Evolutionary conservation across 2,888 invertebrate genomes (phyloP).

Genomic region (Terebella lapidaria): DNA sequence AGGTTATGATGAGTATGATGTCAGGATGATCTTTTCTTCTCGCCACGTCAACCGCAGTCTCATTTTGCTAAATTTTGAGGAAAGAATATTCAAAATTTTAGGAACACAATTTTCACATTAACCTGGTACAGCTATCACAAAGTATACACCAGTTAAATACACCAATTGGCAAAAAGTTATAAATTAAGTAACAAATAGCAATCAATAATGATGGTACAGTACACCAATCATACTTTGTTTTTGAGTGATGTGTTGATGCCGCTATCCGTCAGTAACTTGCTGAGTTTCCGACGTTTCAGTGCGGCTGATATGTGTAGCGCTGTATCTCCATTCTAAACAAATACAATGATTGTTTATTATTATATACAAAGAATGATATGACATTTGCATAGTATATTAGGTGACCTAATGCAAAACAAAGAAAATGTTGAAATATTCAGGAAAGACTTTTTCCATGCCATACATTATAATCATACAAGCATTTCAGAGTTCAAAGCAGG

Average conservation of each 20-base stretch:
- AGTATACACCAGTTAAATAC: too few relatives aligned
- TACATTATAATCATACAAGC: background rate
- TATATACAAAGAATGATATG: too few relatives aligned
- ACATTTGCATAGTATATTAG: too few relatives aligned
- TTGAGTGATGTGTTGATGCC: conserved; percentile 68
- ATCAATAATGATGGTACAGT: background rate
- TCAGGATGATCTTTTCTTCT: conserved; percentile 78
- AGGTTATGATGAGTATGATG: conserved; percentile 67
- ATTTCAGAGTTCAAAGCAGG: background rate
- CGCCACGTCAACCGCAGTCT: conserved; percentile 86
- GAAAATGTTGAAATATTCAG: too few relatives aligned
- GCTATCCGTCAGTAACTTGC: conserved; percentile 82
- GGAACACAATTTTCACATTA: too few relatives aligned
- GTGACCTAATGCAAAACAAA: too few relatives aligned
- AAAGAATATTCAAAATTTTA: conserved; percentile 5
- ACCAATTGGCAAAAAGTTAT: too few relatives aligned
- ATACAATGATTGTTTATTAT: too few relatives aligned
- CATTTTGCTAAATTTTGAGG: conserved; percentile 63
- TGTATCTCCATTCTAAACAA: conserved; percentile 85
- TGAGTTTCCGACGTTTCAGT: conserved; percentile 86
- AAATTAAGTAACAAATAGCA: too few relatives aligned
- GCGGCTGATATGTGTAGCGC: conserved; percentile 90
- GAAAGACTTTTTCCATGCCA: background rate
- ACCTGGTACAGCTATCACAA: too few relatives aligned
- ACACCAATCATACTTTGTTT: conserved; percentile 62